phyloP scores from a whole-genome alignment of 2,888 invertebrate genomes.

The Stomorhina lunata region DNA sequence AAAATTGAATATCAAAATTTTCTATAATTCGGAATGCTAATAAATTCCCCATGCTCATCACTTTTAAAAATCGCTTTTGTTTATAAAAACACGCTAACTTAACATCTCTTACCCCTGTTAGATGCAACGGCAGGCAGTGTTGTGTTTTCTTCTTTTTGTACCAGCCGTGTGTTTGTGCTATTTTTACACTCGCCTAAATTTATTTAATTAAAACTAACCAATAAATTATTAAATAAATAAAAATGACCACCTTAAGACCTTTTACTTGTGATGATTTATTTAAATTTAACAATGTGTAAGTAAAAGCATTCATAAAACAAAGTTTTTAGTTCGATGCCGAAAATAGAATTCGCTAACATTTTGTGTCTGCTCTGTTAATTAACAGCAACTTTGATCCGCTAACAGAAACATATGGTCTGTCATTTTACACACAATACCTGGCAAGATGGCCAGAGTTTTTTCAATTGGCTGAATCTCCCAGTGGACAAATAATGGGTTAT shows the following conservation, averaged over 20 bases:
- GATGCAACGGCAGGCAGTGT: not conserved
- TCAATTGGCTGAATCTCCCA: slow-evolving; percentile 96
- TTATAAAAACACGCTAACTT: too few species aligned
- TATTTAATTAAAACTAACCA: not conserved
- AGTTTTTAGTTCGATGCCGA: not conserved
- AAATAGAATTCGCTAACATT: slow-evolving; percentile 10
- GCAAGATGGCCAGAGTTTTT: slow-evolving; percentile 99
- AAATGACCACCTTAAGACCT: slow-evolving; percentile 94
- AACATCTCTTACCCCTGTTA: not conserved
- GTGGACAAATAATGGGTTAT: slow-evolving; percentile 98
- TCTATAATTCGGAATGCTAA: too few species aligned
- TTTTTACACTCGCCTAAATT: slow-evolving; percentile 35
- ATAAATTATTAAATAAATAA: slow-evolving; percentile 67
- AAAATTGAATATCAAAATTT: too few species aligned
- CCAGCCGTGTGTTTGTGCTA: slow-evolving; percentile 15
- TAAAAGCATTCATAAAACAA: slow-evolving; percentile 69
- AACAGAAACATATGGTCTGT: slow-evolving; percentile 97
- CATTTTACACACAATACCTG: slow-evolving; percentile 98
- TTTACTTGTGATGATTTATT: slow-evolving; percentile 97
- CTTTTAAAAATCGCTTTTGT: too few species aligned
- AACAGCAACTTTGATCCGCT: slow-evolving; percentile 96
- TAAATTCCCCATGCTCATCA: too few species aligned
- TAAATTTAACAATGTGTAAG: slow-evolving; percentile 96
- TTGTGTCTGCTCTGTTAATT: slow-evolving; percentile 29
- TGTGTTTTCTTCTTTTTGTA: slow-evolving; percentile 4